A percentile compares a stretch with the other conserved stretches of the same genome.
Evolutionary conservation across 2,113 vertebrate genomes (phyloP).

Genomic region (Cebus imitator): DNA sequence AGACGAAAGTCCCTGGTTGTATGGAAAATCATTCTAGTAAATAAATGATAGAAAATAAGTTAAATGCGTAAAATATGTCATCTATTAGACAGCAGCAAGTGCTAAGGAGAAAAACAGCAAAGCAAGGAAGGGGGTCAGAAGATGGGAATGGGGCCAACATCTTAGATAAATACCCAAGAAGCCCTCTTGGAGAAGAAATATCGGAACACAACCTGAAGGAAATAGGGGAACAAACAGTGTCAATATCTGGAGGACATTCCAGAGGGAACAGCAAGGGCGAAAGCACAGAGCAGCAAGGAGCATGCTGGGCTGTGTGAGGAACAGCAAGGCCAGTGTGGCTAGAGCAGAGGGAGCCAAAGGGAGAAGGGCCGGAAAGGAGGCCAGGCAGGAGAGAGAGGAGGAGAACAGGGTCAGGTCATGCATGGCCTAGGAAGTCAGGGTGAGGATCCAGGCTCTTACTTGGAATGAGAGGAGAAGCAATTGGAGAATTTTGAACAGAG

Average conservation of each 20-base stretch:
- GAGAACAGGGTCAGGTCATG: too few relatives aligned
- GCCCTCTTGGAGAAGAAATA: neutral
- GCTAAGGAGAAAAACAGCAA: neutral
- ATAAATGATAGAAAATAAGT: neutral
- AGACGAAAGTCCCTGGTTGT: neutral
- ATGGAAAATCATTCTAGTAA: neutral
- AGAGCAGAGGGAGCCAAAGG: neutral
- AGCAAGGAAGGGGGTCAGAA: neutral
- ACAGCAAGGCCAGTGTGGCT: accelerated
- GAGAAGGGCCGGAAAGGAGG: too few relatives aligned
- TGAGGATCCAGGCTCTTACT: neutral
- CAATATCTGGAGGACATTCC: neutral
- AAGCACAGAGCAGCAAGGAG: neutral
- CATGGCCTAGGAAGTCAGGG: neutral
- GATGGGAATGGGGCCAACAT: neutral
- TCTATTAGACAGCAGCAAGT: neutral
- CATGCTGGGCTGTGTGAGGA: accelerated
- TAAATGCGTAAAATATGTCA: neutral
- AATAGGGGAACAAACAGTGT: neutral
- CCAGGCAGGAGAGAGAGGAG: too few relatives aligned
- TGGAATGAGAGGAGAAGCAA: neutral
- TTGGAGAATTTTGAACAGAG: neutral
- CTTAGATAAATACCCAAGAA: neutral
- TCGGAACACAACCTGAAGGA: neutral
- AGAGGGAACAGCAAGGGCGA: neutral